Evolutionary conservation across 2,797 vertebrate species (phyloP), one percentile per base, ranked within the genome.

Genomic region (Xiphophorus birchmanni): DNA sequence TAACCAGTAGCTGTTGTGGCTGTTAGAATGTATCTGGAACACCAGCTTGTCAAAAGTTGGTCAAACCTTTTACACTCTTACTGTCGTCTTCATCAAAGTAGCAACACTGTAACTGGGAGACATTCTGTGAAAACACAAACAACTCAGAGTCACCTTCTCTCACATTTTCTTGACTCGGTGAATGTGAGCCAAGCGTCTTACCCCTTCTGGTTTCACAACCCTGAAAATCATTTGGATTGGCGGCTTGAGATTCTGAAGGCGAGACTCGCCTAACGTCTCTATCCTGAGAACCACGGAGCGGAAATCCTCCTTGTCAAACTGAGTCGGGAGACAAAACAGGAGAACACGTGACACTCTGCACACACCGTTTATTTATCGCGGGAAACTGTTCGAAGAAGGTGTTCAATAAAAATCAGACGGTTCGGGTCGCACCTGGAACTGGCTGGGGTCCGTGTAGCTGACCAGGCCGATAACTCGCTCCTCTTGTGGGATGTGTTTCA

Each of bases 211-310:
- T 18, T 67, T 0, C 1, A 0, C 3, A 56, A 5, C 29, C 40
- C 3, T 18, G 76, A 95, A 95, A 11, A 11, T 73, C 56, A 96
- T 95, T 40, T 18, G 37, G 40, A 96, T 80, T 18, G 77, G 72
- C 0, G 65, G 52, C 0, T 0, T 0, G 56, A 95, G 84, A 72
- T 90, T 1, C 0, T 2, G 9, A 44, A 91, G 71, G 2, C 0
- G 37, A 0, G 6, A 3, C 3, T 37, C 1, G 1, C 15, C 78
- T 1, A 76, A 45, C 0, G 79, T 2, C 84, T 95, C 94, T 45
- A 95, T 86, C 47, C 95, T 87, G 45, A 94, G 73, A 29, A 93
- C 82, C 76, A 77, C 56, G 2, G 93, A 92, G 32, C 6, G 1
- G 60, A 94, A 44, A 0, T 1, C 0, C 9, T 75, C 80, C 8